Base-by-base conservation (phyloP, 2,113 vertebrate species). In the Sinocyclocheilus anshuiensis region DNA sequence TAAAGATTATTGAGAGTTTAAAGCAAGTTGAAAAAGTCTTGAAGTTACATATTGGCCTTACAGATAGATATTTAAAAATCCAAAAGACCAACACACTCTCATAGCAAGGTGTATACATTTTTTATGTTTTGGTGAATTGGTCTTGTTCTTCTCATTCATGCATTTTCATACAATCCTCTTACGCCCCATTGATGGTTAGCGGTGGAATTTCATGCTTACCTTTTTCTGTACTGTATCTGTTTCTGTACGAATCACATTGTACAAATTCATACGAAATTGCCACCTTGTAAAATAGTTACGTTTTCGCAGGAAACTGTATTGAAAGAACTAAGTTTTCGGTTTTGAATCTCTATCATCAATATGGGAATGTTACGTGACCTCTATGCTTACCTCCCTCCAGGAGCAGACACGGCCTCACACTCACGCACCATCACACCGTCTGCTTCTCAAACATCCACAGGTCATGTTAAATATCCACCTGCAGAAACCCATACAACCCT, bases 391-490 rank as follows among this genome's bases (percentile, higher is more conserved):
- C 87, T 90, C 89, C 84, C 87, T 75, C 65, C 80, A 50, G 61
- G 75, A 86, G 84, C 72, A 86, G 92, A 92, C 65, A 55, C 13
- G 88, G 55, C 7, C 77, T 89, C 22, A 88, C 61, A 87, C 91
- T 87, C 88, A 86, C 87, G 82, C 85, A 83, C 90, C 87, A 90
- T 91, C 87, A 88, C 89, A 89, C 80, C 78, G n/a, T 85, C 83
- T 72, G 86, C 69, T 53, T 85, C 57, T 71, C 24, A 42, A 61
- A 45, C 29, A n/a, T 55, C 55, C 22, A 13, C 1, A 20, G 36
- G 16, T 67, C 76, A 57, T 42, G 75, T 39, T 84, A 74, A 80
- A 74, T 65, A 72, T 72, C 16, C 81, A 2, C 39, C 39, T 48
- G 61, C 79, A 81, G 59, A 81, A 81, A 81, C 59, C 59, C 39